phyloP scores from a whole-genome alignment of 2,888 invertebrate species.

The Byasa hedistus region DNA sequence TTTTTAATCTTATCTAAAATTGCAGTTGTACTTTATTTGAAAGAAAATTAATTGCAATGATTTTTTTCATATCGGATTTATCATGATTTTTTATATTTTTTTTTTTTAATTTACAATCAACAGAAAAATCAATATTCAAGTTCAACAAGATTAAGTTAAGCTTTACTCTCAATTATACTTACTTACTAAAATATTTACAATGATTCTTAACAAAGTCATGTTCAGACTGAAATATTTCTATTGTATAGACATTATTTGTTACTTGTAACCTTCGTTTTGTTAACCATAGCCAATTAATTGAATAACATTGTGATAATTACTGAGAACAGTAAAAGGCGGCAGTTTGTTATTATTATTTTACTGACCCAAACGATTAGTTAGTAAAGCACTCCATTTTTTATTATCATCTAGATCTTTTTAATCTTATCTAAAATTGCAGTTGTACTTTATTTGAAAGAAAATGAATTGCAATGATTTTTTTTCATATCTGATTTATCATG shows the following conservation, averaged over 20 bases:
- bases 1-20: neutral
- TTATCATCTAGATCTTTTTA: neutral
- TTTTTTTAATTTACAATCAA: slow-evolving; percentile 73
- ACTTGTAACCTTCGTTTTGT: neutral
- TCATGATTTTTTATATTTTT: slow-evolving; percentile 32
- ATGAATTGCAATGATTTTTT: neutral
- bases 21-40: neutral
- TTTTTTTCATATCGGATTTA: neutral
- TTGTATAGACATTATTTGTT: slow-evolving; percentile 31
- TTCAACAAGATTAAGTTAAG: slow-evolving; percentile 78
- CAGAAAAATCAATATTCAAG: slow-evolving; percentile 73
- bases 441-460: neutral
- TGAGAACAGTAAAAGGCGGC: neutral
- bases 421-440: neutral
- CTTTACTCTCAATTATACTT: slow-evolving; percentile 57
- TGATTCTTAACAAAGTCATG: slow-evolving; percentile 67
- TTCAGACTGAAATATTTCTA: slow-evolving; percentile 59
- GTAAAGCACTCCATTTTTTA: neutral
- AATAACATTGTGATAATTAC: neutral
- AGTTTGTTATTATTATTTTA: neutral
- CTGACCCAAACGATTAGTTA: neutral
- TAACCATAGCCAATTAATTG: slow-evolving; percentile 1
- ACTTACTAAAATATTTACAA: slow-evolving; percentile 68
- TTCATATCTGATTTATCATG: neutral
- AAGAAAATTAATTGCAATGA: neutral